Percentiles rank a stretch among this genome's conserved stretches.
Conservation (phyloP, 2,113 vertebrate genomes). For the Heloderma charlesbogerti region DNA sequence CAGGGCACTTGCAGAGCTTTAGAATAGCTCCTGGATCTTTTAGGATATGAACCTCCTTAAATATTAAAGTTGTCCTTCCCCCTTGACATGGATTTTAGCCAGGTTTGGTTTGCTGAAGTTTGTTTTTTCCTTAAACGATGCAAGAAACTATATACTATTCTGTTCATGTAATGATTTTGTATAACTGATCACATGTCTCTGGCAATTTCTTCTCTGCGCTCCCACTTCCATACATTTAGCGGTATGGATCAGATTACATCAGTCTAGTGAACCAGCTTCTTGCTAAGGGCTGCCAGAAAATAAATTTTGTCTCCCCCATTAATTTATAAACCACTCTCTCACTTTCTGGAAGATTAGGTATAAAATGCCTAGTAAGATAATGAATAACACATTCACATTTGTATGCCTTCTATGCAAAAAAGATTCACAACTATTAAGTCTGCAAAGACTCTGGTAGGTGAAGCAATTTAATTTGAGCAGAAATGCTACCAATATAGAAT, state of each 20-base stretch:
- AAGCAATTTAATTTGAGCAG: slow-evolving; percentile 42
- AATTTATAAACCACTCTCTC: not conserved
- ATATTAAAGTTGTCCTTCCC: not conserved
- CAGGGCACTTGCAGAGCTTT: not conserved
- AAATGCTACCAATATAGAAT: slow-evolving; percentile 6
- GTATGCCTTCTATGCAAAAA: slow-evolving; percentile 15
- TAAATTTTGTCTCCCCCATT: not conserved
- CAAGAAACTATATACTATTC: not conserved
- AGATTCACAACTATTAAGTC: slow-evolving; percentile 43
- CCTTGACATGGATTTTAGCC: not conserved
- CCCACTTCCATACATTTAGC: slow-evolving; percentile 31
- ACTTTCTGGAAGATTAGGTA: slow-evolving; percentile 28
- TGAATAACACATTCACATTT: not conserved
- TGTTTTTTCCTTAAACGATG: not conserved
- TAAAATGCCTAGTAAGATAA: slow-evolving; percentile 12
- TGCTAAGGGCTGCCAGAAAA: slow-evolving; percentile 24
- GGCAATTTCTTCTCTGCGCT: not conserved
- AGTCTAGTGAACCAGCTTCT: slow-evolving; percentile 18
- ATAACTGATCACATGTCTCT: not conserved
- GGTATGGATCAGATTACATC: slow-evolving; percentile 21
- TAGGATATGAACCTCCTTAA: not conserved
- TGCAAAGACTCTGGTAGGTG: slow-evolving; percentile 32
- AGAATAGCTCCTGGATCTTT: not conserved
- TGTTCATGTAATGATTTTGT: slow-evolving; percentile 27
- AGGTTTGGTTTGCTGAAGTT: not conserved